Conservation (phyloP, 2,797 vertebrate genomes). For the Hylomyscus alleni region DNA sequence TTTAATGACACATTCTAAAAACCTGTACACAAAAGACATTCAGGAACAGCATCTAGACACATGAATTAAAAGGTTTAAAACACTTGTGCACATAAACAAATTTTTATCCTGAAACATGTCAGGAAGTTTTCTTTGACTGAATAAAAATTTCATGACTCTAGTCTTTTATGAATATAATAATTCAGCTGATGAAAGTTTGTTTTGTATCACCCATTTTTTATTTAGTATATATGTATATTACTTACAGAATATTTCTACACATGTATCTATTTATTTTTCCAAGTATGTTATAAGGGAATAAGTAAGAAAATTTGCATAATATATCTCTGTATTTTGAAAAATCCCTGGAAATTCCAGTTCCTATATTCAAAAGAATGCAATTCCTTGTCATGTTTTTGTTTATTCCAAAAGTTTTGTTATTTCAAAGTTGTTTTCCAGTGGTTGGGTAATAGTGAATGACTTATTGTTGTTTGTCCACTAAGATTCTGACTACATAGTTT, state of each 20-base stretch:
- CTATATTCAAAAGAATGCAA: background rate
- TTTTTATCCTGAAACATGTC: background rate
- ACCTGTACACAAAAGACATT: background rate
- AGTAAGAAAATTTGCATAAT: background rate
- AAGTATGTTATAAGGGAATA: background rate
- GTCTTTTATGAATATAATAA: background rate
- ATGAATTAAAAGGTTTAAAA: background rate
- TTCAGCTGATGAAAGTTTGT: background rate
- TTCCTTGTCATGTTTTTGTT: background rate
- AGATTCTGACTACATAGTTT: background rate
- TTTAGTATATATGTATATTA: background rate
- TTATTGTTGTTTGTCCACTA: background rate
- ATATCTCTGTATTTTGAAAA: background rate
- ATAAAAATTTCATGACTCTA: background rate
- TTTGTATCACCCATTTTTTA: background rate
- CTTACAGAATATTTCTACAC: background rate
- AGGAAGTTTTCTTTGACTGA: background rate
- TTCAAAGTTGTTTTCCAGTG: background rate
- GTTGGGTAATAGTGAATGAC: background rate
- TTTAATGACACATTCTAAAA: background rate
- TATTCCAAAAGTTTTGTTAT: background rate
- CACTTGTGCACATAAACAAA: background rate
- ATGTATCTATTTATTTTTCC: background rate
- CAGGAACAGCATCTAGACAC: background rate
- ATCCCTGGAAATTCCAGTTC: background rate